A percentile compares a stretch with the other conserved stretches of the same genome.
Conservation (phyloP, 2,113 vertebrate genomes). For the Recurvirostra avosetta region DNA sequence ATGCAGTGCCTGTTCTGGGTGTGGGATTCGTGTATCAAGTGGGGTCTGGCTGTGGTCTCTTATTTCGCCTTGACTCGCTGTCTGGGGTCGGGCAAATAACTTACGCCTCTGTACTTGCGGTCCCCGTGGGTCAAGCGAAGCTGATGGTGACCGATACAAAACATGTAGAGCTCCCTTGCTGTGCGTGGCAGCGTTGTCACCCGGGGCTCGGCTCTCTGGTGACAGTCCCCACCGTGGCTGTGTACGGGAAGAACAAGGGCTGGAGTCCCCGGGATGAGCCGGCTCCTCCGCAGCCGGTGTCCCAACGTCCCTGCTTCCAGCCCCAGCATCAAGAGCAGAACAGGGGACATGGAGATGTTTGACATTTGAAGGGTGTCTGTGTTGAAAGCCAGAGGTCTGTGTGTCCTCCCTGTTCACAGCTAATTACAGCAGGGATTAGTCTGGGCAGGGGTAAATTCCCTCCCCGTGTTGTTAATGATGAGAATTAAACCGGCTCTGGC, state of each 20-base stretch:
- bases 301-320: neutral
- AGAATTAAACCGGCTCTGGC: neutral
- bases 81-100: neutral
- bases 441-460: neutral
- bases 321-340: neutral
- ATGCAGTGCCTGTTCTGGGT: neutral
- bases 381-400: neutral
- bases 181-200: accelerated
- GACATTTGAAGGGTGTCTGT: neutral
- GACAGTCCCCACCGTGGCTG: neutral
- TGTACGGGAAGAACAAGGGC: accelerated
- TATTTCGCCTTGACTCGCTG: neutral
- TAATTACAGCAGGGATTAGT: neutral
- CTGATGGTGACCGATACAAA: neutral
- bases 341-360: neutral
- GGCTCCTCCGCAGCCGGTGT: neutral
- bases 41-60: neutral
- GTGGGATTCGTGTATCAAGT: neutral
- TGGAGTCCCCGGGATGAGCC: neutral
- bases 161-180: neutral
- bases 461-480: neutral
- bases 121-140: accelerated
- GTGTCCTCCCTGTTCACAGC: neutral
- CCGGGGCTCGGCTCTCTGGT: accelerated
- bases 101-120: neutral